Base-by-base conservation (phyloP, 2,888 invertebrate genomes). In the Halictus quadricinctus region DNA sequence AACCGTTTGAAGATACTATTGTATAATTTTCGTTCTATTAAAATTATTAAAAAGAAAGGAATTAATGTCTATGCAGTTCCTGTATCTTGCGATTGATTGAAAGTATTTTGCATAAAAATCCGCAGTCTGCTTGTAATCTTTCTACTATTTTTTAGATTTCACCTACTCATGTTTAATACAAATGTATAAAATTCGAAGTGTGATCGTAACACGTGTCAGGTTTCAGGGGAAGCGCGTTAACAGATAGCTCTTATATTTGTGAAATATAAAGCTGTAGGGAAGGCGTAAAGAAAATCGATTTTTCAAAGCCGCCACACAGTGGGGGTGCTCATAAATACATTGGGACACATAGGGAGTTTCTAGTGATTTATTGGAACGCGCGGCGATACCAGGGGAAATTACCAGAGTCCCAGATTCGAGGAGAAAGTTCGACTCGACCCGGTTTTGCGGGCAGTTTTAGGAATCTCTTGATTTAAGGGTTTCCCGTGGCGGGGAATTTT, bases 401-500 rank as follows among this genome's bases (percentile, higher is more conserved):
- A 29, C 29, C 75, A 15, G 50, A 64, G 41, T 64, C 70, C 46
- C 46, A 29, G 48, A 8, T 29, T 18, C 60, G 43, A n/a, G n/a
- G 72, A 29, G 75, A 73, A 85, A 84, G 85, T 85, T 85, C 73
- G 76, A 69, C 50, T 43, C 41, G 74, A 79, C 83, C 82, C 21
- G 82, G 82, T 80, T 76, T 69, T 29, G 74, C 70, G 76, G 72
- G 66, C 76, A 73, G 83, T 76, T 83, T 83, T 77, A 60, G 73
- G 58, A 54, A 54, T 76, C 76, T 66, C 69, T 83, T 83, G 83
- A 83, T 83, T 83, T 83, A 83, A 58, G 66, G 29, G 72, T 83
- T 83, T 41, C 29, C n/a, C 15, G 29, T 36, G 46, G 13, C 58
- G 36, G 41, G 72, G 58, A 76, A 83, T 83, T 76, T 69, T 73